Evolutionary conservation across 2,797 vertebrate genomes (phyloP).

Genomic region (Natrix natrix): DNA sequence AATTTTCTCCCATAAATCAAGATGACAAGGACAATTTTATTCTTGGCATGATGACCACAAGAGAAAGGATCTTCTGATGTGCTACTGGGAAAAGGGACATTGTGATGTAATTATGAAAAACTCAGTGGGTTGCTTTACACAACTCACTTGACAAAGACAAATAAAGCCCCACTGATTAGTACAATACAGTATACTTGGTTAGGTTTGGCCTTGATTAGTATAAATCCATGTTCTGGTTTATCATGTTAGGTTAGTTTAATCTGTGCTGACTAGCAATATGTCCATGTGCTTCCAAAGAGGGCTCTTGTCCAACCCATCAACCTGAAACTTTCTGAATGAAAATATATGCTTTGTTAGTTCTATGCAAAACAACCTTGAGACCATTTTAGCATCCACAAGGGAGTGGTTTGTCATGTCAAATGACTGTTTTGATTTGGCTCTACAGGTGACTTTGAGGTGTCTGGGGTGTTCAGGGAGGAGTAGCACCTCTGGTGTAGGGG

Average conservation of each 20-base stretch:
- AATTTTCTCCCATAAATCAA: constrained; percentile 52
- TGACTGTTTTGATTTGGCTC: background rate
- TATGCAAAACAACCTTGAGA: background rate
- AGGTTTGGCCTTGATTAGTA: background rate
- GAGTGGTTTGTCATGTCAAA: background rate
- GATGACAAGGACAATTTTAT: constrained; percentile 58
- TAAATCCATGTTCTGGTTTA: background rate
- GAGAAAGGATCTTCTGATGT: constrained; percentile 38
- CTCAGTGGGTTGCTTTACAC: constrained; percentile 6
- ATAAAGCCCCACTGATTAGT: background rate
- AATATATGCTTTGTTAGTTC: background rate
- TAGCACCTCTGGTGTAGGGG: too few species aligned
- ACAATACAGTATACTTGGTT: background rate
- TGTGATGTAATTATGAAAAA: constrained; percentile 13
- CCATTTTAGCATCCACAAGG: background rate
- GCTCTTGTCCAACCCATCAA: background rate
- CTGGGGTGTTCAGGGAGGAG: too few species aligned
- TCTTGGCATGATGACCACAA: constrained; percentile 39
- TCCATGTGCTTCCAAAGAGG: background rate
- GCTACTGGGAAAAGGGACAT: constrained; percentile 33
- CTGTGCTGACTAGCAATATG: background rate
- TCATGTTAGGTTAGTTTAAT: background rate
- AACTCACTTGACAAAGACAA: background rate
- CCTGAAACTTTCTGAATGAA: background rate
- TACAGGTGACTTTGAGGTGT: too few species aligned